Conservation (phyloP, 2,797 vertebrate species). For the Gymnoscopelus braueri region DNA sequence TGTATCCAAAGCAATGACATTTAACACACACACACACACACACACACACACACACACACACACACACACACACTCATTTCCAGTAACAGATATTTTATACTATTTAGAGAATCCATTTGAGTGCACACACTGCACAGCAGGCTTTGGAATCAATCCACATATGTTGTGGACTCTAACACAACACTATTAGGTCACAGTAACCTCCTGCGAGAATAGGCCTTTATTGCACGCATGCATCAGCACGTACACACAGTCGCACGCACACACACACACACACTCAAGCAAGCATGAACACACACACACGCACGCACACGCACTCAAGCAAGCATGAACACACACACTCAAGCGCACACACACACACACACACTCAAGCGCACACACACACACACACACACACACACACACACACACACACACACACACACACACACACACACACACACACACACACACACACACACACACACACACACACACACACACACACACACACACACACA, state of each 20-base stretch:
- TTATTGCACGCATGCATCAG: background rate
- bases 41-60: conserved; percentile 34
- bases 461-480: background rate
- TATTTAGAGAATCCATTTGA: conserved; percentile 65
- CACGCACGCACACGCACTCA: background rate
- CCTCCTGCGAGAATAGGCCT: conserved; percentile 17
- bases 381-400: background rate
- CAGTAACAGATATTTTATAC: conserved; percentile 27
- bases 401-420: conserved; percentile 3
- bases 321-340: background rate
- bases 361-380: conserved; percentile 1
- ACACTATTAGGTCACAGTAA: conserved; percentile 28
- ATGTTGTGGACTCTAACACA: conserved; percentile 49
- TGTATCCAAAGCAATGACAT: conserved; percentile 50
- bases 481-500: background rate
- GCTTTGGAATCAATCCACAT: conserved; percentile 64
- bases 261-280: conserved; percentile 9
- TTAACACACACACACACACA: background rate
- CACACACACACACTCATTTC: background rate
- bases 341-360: conserved; percentile 11
- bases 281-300: background rate
- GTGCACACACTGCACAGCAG: conserved; percentile 35
- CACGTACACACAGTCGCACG: conserved; percentile 9
- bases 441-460: conserved; percentile 12
- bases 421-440: conserved; percentile 3